Evolutionary conservation across 1,140 invertebrate genomes (phyloP).

Genomic region (Drosophila littoralis): DNA sequence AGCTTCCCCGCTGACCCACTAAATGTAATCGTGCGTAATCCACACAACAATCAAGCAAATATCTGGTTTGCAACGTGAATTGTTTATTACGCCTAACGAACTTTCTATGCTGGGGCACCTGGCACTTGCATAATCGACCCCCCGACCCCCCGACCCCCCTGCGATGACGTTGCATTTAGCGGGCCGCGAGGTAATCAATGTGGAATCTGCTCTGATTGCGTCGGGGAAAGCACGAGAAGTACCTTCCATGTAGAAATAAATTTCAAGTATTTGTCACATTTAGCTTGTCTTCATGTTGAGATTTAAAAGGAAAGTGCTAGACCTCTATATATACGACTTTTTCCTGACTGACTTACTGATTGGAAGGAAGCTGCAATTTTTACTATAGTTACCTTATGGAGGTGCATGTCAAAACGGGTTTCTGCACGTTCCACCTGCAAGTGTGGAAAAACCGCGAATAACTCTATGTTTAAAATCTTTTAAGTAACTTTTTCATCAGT

Average conservation of each 20-base stretch:
- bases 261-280: conserved; percentile 33
- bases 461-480: no score
- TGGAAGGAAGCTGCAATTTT: not conserved
- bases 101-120: conserved; percentile 65
- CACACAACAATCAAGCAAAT: conserved; percentile 38
- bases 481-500: no score
- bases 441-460: no score
- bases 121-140: conserved; percentile 52
- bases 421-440: no score
- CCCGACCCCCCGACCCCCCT: not conserved
- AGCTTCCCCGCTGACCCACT: conserved; percentile 51
- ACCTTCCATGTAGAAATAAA: conserved; percentile 8
- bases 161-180: conserved; percentile 41
- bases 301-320: conserved; percentile 35
- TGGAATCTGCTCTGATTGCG: conserved; percentile 44
- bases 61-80: conserved; percentile 73
- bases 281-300: not conserved
- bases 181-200: conserved; percentile 42
- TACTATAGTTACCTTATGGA: not conserved
- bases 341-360: no score
- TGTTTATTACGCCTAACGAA: conserved; percentile 73
- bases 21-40: conserved; percentile 60
- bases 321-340: no score
- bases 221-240: conserved; percentile 29
- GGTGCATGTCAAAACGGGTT: no score